Conservation (phyloP, 1,140 invertebrate genomes). For the Trachymyrmex septentrionalis region DNA sequence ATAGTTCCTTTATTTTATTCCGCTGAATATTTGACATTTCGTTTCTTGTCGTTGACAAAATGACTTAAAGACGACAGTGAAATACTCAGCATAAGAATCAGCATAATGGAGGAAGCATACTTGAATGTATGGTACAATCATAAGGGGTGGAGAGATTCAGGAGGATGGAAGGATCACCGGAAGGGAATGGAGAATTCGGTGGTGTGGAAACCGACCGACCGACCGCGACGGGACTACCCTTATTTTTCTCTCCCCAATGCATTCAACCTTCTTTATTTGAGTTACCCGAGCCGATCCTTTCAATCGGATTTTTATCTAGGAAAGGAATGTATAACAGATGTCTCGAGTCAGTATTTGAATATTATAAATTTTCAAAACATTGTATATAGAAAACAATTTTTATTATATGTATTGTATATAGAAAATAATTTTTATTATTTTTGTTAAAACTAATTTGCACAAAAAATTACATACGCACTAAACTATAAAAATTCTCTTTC, state of each 20-base stretch:
- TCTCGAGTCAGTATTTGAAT: neutral
- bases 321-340: slow-evolving; percentile 8
- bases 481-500: too few relatives aligned
- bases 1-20: slow-evolving; percentile 13
- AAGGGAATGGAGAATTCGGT: slow-evolving; percentile 15
- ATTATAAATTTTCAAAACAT: neutral
- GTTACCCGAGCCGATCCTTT: neutral
- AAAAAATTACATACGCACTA: neutral
- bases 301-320: slow-evolving; percentile 1
- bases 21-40: slow-evolving; percentile 21
- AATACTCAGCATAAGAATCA: slow-evolving; percentile 14
- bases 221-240: slow-evolving; percentile 19
- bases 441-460: neutral
- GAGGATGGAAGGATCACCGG: neutral
- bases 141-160: neutral
- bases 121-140: slow-evolving; percentile 9
- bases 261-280: slow-evolving; percentile 34
- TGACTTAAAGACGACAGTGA: slow-evolving; percentile 23
- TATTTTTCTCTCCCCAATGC: neutral
- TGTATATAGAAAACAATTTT: neutral
- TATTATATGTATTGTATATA: slow-evolving; percentile 7
- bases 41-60: neutral
- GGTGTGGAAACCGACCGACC: slow-evolving; percentile 16
- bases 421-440: neutral
- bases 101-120: slow-evolving; percentile 22